Percentiles rank a stretch among this genome's conserved stretches.
Conservation (phyloP, 2,888 invertebrate species). For the Herminia tarsipennalis region DNA sequence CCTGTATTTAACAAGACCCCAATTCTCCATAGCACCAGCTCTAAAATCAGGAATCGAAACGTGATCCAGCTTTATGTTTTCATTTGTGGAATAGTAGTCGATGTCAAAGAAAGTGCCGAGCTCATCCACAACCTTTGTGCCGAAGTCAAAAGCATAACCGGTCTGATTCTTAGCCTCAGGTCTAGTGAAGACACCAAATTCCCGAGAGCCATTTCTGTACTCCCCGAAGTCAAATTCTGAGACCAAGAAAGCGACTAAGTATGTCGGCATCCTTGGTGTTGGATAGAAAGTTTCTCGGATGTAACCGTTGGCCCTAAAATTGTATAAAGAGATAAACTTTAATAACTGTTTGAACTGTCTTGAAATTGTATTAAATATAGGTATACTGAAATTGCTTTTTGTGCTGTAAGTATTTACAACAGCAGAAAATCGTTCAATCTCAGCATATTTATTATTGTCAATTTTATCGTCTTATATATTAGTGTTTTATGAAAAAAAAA, state of each 20-base stretch:
- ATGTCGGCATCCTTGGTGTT: constrained; percentile 91
- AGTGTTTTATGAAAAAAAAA: no score
- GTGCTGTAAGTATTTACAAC: no score
- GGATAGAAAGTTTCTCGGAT: constrained; percentile 86
- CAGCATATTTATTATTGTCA: no score
- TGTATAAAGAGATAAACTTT: neutral
- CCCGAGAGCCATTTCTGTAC: constrained; percentile 53
- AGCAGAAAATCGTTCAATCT: no score
- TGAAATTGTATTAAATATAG: no score
- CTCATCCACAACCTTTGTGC: constrained; percentile 76
- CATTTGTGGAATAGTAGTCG: constrained; percentile 80
- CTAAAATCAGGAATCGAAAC: constrained; percentile 94
- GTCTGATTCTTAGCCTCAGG: constrained; percentile 88
- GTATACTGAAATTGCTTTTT: no score
- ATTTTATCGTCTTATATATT: no score
- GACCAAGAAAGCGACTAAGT: constrained; percentile 93
- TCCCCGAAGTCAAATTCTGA: constrained; percentile 87
- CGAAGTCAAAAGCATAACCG: constrained; percentile 87
- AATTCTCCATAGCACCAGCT: constrained; percentile 96
- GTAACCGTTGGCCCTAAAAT: constrained; percentile 83
- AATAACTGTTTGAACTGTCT: no score
- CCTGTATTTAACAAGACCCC: constrained; percentile 95
- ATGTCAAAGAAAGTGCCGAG: constrained; percentile 86
- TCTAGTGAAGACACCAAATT: constrained; percentile 88
- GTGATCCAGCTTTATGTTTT: constrained; percentile 91